Conservation (phyloP, 2,797 vertebrate genomes). For the Acanthis flammea region DNA sequence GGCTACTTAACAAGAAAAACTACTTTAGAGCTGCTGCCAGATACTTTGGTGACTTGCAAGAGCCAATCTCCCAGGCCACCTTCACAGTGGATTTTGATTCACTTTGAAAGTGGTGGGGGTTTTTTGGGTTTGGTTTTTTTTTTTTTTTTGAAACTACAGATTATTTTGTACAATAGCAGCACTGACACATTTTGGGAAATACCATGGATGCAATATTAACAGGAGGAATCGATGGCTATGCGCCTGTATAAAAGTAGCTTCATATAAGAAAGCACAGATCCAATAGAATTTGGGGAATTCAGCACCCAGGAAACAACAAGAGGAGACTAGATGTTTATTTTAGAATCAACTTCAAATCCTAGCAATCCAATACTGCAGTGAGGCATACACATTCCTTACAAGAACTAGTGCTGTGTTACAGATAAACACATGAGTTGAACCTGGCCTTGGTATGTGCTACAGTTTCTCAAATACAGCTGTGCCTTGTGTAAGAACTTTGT, state of each 20-base stretch:
- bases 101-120: not conserved
- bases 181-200: not conserved
- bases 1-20: constrained; percentile 56
- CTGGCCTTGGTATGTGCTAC: not conserved
- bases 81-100: not conserved
- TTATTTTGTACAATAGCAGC: not conserved
- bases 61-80: not conserved
- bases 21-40: not conserved
- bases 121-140: not conserved
- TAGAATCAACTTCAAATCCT: not conserved
- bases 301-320: not conserved
- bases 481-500: not conserved
- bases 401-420: not conserved
- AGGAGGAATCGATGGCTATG: not conserved
- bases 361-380: not conserved
- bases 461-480: not conserved
- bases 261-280: not conserved
- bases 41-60: not conserved
- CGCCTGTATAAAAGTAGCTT: not conserved
- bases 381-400: not conserved
- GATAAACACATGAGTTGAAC: not conserved
- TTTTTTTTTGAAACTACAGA: not conserved
- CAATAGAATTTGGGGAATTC: not conserved
- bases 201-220: not conserved
- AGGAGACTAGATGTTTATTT: not conserved